Conservation (phyloP, 1,140 invertebrate species). For the Dufourea novaeangliae region DNA sequence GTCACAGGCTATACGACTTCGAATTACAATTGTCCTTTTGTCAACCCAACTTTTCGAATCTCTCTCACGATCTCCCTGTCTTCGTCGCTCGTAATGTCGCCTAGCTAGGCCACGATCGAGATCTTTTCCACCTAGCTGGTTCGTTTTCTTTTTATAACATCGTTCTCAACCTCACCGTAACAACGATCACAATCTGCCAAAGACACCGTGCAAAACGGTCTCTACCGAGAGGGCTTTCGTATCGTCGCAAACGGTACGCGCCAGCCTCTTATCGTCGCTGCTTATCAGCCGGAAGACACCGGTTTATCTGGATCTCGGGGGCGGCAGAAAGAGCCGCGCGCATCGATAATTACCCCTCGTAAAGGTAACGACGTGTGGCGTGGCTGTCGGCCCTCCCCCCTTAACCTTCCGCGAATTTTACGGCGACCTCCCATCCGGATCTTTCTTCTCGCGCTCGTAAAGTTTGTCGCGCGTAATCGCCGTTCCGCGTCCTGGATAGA, state of each 20-base stretch:
- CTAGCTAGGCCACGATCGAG: not conserved
- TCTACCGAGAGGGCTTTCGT: not conserved
- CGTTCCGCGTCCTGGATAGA: too few species aligned
- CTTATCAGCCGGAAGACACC: constrained; percentile 64
- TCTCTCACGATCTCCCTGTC: not conserved
- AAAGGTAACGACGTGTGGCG: constrained; percentile 60
- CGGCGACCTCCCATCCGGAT: constrained; percentile 28
- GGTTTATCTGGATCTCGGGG: constrained; percentile 59
- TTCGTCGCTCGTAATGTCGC: not conserved
- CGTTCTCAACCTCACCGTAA: not conserved
- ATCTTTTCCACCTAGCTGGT: too few species aligned
- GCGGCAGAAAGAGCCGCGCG: constrained; percentile 50
- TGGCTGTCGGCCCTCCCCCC: not conserved
- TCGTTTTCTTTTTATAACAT: too few species aligned
- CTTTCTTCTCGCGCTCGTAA: constrained; percentile 41
- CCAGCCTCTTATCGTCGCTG: constrained; percentile 36
- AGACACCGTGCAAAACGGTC: constrained; percentile 10
- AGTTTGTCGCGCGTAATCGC: constrained; percentile 39
- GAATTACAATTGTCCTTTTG: not conserved
- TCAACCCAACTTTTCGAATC: not conserved
- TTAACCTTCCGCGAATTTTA: constrained; percentile 30
- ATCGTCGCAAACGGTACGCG: constrained; percentile 12
- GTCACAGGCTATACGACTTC: constrained; percentile 5
- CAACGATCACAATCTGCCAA: constrained; percentile 8
- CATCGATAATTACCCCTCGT: constrained; percentile 75